Evolutionary conservation across 2,113 vertebrate genomes (phyloP).

Genomic region (Seriola aureovittata): DNA sequence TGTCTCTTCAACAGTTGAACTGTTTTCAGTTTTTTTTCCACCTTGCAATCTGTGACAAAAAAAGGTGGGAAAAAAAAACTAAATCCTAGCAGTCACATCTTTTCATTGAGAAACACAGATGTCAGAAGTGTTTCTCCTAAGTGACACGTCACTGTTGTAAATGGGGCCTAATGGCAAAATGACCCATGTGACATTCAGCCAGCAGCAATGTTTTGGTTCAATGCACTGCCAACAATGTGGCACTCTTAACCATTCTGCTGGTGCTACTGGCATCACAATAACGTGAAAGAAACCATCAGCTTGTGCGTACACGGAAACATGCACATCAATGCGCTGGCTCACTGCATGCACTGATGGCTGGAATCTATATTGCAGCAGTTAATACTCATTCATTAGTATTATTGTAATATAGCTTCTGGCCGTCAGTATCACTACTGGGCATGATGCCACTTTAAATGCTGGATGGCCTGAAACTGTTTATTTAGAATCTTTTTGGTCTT

Average conservation of each 20-base stretch:
- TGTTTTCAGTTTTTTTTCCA: not conserved
- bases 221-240: not conserved
- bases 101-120: not conserved
- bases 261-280: conserved; percentile 1
- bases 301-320: not conserved
- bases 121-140: not conserved
- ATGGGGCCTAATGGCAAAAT: conserved; percentile 12
- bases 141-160: not conserved
- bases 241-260: not conserved
- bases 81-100: not conserved
- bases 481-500: not conserved
- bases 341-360: not conserved
- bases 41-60: not conserved
- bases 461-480: not conserved
- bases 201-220: not conserved
- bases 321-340: not conserved
- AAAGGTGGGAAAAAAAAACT: not conserved
- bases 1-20: not conserved
- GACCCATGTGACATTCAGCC: conserved; percentile 1
- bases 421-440: not conserved
- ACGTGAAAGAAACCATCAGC: not conserved
- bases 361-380: not conserved
- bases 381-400: not conserved
- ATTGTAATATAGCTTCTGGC: not conserved
- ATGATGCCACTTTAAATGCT: not conserved